phyloP scores from a whole-genome alignment of 2,113 vertebrate species.

The Callaeas wilsoni region DNA sequence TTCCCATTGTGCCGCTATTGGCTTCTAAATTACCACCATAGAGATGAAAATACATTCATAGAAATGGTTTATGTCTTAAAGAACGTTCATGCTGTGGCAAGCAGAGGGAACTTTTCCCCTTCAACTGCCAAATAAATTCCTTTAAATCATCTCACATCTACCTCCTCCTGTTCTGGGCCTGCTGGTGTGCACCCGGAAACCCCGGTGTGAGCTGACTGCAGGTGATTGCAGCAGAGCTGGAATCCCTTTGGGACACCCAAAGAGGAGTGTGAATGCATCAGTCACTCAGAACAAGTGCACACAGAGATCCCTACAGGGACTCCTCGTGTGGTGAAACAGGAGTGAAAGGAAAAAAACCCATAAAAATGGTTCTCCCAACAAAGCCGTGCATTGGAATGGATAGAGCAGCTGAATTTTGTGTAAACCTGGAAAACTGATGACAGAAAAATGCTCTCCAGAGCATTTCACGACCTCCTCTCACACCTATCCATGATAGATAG shows the following conservation, averaged over 20 bases:
- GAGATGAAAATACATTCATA: background rate
- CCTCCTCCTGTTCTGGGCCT: background rate
- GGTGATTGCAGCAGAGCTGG: background rate
- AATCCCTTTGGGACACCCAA: background rate
- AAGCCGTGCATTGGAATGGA: background rate
- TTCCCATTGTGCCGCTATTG: background rate
- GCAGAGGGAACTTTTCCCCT: background rate
- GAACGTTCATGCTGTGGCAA: fast-evolving
- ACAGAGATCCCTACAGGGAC: too few species aligned
- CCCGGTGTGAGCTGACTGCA: fast-evolving
- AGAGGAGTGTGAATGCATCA: too few species aligned
- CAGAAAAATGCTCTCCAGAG: background rate
- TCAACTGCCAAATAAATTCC: background rate
- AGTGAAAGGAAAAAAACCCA: background rate
- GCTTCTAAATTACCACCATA: background rate
- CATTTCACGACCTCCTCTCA: background rate
- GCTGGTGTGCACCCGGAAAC: background rate
- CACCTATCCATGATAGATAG: background rate
- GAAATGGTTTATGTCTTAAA: background rate
- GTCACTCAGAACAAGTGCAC: background rate
- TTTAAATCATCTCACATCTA: background rate
- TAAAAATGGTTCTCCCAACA: background rate
- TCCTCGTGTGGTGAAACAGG: background rate
- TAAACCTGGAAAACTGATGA: background rate
- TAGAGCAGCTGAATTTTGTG: background rate